phyloP scores from a whole-genome alignment of 2,113 vertebrate species.

The Hypanus sabinus region DNA sequence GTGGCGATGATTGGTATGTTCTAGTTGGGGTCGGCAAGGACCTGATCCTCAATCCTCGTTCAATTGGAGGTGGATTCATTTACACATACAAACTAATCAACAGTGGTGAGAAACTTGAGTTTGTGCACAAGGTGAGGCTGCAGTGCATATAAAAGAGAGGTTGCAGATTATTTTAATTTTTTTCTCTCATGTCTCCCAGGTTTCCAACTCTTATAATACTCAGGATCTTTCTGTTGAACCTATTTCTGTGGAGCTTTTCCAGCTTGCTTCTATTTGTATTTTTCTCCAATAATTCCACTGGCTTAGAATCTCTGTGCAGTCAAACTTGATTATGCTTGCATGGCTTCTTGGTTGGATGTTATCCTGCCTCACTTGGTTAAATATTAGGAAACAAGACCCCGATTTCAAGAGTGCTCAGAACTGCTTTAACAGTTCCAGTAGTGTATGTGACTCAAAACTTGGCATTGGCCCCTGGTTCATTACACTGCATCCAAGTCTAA shows the following conservation, averaged over 20 bases:
- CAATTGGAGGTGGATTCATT: constrained; percentile 82
- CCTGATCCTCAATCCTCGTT: constrained; percentile 88
- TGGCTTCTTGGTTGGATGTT: background rate
- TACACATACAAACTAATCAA: constrained; percentile 87
- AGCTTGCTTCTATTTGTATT: background rate
- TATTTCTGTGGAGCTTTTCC: background rate
- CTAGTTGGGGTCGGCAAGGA: constrained; percentile 93
- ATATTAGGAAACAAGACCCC: background rate
- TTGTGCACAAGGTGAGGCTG: constrained; percentile 80
- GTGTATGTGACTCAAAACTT: background rate
- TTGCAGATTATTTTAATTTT: background rate
- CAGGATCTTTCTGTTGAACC: no score
- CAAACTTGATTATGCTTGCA: background rate
- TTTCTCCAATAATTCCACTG: background rate
- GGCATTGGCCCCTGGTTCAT: background rate
- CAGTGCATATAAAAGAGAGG: background rate
- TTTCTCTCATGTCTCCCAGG: background rate
- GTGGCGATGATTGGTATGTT: constrained; percentile 91
- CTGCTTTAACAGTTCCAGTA: background rate
- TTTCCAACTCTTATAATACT: background rate
- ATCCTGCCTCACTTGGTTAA: background rate
- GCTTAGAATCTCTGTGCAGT: background rate
- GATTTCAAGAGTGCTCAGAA: background rate
- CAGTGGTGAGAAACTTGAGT: constrained; percentile 88
- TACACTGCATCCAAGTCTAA: background rate